Evolutionary conservation across 2,113 vertebrate genomes (phyloP).

Genomic region (Campylomormyrus tamandua): DNA sequence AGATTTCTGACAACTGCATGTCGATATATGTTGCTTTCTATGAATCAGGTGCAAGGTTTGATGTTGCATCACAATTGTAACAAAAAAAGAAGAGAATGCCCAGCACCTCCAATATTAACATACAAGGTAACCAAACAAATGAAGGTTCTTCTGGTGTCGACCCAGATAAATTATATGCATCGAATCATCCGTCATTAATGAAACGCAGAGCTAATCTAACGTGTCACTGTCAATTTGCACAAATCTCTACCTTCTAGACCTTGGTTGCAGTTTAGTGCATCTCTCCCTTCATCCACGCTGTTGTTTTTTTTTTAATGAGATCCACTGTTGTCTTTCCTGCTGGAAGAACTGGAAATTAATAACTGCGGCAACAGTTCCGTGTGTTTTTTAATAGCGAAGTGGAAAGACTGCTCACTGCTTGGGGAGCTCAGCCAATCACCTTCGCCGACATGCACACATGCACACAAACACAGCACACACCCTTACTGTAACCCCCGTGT

Average conservation of each 20-base stretch:
- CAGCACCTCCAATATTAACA: neutral
- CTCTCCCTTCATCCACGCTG: neutral
- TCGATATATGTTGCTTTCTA: neutral
- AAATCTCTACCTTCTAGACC: neutral
- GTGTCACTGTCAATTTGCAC: neutral
- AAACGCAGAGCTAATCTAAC: neutral
- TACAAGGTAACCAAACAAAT: neutral
- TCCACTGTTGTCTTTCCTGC: neutral
- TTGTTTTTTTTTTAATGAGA: neutral
- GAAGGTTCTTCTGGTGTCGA: neutral
- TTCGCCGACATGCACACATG: conserved; percentile 27
- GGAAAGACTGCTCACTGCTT: conserved; percentile 43
- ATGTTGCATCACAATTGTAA: neutral
- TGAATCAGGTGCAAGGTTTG: neutral
- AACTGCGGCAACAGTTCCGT: conserved; percentile 25
- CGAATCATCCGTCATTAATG: neutral
- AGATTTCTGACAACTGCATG: neutral
- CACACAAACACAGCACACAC: conserved; percentile 34
- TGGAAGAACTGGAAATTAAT: conserved; percentile 23
- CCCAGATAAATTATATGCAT: neutral
- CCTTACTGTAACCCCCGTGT: conserved; percentile 47
- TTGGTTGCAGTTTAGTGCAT: neutral
- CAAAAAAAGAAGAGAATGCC: neutral
- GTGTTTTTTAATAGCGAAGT: conserved; percentile 15
- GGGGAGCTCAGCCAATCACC: conserved; percentile 6